Base-by-base conservation (phyloP, 1,140 invertebrate genomes). In the Scylla paramamosain region DNA sequence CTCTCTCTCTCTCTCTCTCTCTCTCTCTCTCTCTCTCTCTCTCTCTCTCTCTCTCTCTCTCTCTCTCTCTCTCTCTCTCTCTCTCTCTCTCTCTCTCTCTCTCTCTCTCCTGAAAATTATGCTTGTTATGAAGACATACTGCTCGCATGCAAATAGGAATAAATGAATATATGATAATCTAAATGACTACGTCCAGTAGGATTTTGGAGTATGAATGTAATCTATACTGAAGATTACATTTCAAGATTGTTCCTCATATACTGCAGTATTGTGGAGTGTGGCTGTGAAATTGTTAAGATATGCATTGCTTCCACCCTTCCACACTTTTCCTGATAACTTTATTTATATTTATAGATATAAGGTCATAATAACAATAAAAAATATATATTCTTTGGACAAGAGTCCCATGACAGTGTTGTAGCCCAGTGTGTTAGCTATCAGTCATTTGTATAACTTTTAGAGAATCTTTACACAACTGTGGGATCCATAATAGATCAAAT, bases 221-320 rank as follows among this genome's bases (percentile, higher is more conserved):
- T 77, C 67, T n/a, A 7, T 77, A n/a, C 10, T 77, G 20, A n/a
- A 7, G 25, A 77, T n/a, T 77, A n/a, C 67, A 77, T n/a, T 77
- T 77, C 67, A 12, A n/a, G n/a, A n/a, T 77, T 77, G 67, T 77
- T 77, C n/a, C 20, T 25, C 0, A 77, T 77, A 16, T 77, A 77
- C 67, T 77, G 67, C 67, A 77, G 67, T n/a, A 77, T 77, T 77
- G 67, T 77, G 67, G 67, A 77, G 20, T 77, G 67, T 77, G 67
- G 67, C 67, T 77, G 67, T 77, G 67, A 77, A 77, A 77, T 77
- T n/a, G 6, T n/a, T n/a, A 20, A 77, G 25, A 8, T 77, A n/a
- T 77, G 67, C 67, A 77, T 77, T 77, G 25, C 25, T 20, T 77
- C 67, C 67, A n/a, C 67, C 67, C 6, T 59, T n/a, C 67, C 67